Base-by-base conservation (phyloP, 2,113 vertebrate genomes). In the Mirounga angustirostris region DNA sequence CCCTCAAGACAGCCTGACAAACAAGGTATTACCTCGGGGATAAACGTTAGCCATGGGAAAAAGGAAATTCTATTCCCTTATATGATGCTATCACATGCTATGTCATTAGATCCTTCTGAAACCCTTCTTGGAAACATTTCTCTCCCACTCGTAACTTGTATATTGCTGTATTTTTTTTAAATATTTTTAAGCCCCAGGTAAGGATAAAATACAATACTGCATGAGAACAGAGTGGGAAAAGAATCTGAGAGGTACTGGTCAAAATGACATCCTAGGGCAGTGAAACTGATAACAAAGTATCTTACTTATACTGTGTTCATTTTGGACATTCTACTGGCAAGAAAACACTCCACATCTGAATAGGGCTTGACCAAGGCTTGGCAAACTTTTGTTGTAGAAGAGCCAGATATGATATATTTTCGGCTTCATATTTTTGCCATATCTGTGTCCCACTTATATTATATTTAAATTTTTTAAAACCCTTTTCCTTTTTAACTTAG, bases 1-100 rank as follows among this genome's bases (percentile, higher is more conserved):
- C 98, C 98, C 98, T 95, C 94, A 96, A 97, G 98, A 96, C 96
- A 91, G 69, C 87, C 28, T 30, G 4, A 89, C 98, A 98, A 98
- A 98, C 98, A 98, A 98, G 96, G 36, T 88, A 24, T 96, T 83
- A 36, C 97, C 98, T 97, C 40, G 69, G 98, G 97, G 97, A 93
- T 65, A 69, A 82, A 95, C 13, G 16, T 36, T 43, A 95, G 95
- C 95, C 90, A 50, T 30, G 85, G 96, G 89, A 79, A 56, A 92
- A 97, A 95, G 91, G 46, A 93, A 97, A n/a, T 82, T 86, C 26
- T 80, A 36, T 92, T 97, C 97, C 95, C 98, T 78, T 3, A 73
- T 0, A 97, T 91, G 76, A 93, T 50, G 61, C 40, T 59, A 1
- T 71, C 96, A 87, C 33, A 8, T 69, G 88, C 65, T 67, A 1